These are phyloP conservation scores for Cheilosia impressa DNA, from an alignment of 2,888 invertebrate species.

Conservation along the genomic window DNA sequence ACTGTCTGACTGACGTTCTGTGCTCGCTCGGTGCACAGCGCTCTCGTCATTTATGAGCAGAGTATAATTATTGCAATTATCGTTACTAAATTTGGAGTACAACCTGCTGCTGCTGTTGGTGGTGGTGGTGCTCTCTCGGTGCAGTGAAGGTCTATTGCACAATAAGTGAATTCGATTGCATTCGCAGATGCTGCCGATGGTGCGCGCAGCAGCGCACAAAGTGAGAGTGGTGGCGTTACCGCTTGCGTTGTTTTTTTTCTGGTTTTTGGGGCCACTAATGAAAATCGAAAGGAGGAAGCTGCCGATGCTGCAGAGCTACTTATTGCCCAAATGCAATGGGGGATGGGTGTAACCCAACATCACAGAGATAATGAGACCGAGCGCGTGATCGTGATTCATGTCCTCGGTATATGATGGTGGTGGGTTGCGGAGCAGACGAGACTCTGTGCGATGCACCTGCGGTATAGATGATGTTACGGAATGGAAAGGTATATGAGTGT, in stretches of 20 bases:
- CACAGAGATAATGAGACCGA: slow-evolving; percentile 71
- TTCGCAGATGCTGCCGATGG: slow-evolving; percentile 55
- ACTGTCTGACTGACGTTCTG: slow-evolving; percentile 12
- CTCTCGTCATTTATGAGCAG: slow-evolving; percentile 68
- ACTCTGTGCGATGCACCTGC: slow-evolving; percentile 67
- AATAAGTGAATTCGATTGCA: slow-evolving; percentile 67
- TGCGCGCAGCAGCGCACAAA: slow-evolving; percentile 47
- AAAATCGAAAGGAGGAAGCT: slow-evolving; percentile 75
- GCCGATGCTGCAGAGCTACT: slow-evolving; percentile 39
- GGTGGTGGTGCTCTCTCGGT: slow-evolving; percentile 31
- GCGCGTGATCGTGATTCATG: slow-evolving; percentile 75
- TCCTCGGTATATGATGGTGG: slow-evolving; percentile 6
- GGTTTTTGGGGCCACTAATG: slow-evolving; percentile 54
- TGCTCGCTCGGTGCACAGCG: slow-evolving; percentile 10
- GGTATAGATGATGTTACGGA: slow-evolving; percentile 55
- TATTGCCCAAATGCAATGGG: slow-evolving; percentile 69
- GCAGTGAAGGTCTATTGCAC: slow-evolving; percentile 74
- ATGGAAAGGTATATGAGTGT: slow-evolving; percentile 69
- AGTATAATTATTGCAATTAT: slow-evolving; percentile 74
- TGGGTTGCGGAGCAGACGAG: slow-evolving; percentile 27
- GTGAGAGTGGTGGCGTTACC: slow-evolving; percentile 70
- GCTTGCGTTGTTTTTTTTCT: neutral
- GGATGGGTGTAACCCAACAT: slow-evolving; percentile 74
- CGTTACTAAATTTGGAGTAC: slow-evolving; percentile 74
- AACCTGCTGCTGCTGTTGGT: slow-evolving; percentile 49